Conservation (phyloP, 2,888 invertebrate genomes). For the Ophonus ardosiacus region DNA sequence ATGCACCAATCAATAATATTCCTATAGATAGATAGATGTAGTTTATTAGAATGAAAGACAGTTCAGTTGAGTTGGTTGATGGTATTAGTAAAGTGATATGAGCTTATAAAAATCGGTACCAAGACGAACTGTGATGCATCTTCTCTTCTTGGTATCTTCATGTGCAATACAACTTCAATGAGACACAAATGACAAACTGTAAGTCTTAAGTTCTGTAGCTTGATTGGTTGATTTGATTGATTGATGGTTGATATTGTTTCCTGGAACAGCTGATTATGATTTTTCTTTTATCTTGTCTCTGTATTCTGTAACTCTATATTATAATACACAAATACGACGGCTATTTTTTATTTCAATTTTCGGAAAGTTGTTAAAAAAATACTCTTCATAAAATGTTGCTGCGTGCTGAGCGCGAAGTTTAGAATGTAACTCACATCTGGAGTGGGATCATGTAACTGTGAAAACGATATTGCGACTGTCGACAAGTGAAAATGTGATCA, state of each 20-base stretch:
- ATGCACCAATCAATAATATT: constrained; percentile 50
- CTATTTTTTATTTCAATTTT: not conserved
- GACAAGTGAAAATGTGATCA: too few relatives aligned
- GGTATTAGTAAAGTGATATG: constrained; percentile 60
- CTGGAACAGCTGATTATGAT: constrained; percentile 55
- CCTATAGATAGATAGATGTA: constrained; percentile 5
- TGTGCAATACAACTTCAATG: constrained; percentile 35
- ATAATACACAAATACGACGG: not conserved
- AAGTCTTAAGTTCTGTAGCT: constrained; percentile 34
- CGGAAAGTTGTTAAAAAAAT: too few relatives aligned
- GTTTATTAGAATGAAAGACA: too few relatives aligned
- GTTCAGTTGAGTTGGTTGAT: constrained; percentile 43
- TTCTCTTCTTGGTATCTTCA: constrained; percentile 41
- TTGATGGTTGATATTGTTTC: constrained; percentile 13
- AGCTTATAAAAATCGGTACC: constrained; percentile 52
- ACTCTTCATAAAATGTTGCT: too few relatives aligned
- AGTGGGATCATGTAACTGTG: too few relatives aligned
- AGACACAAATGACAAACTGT: constrained; percentile 5
- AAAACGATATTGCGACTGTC: too few relatives aligned
- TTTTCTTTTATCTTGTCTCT: constrained; percentile 24
- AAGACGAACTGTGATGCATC: constrained; percentile 4
- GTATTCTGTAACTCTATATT: constrained; percentile 1
- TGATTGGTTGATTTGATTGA: constrained; percentile 16
- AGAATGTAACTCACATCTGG: too few relatives aligned
- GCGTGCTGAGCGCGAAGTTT: too few relatives aligned